Evolutionary conservation across 2,888 invertebrate species (phyloP).

Genomic region (Hydrotaea cyrtoneurina): DNA sequence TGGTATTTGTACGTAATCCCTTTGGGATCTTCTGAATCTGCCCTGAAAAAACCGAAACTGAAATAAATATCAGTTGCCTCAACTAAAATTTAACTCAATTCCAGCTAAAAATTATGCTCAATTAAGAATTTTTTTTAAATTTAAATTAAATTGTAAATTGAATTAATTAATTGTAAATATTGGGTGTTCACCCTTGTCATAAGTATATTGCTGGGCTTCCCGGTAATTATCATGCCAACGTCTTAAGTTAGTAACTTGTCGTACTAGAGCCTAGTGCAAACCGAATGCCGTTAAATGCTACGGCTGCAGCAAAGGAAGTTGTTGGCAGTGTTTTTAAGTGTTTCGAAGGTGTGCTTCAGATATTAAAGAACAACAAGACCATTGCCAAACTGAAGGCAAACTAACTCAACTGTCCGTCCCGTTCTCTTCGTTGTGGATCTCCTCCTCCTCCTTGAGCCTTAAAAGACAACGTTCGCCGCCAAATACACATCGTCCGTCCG

Average conservation of each 20-base stretch:
- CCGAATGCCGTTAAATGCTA: constrained; percentile 47
- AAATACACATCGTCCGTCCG: not conserved
- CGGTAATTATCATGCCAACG: not conserved
- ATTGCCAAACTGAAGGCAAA: constrained; percentile 1
- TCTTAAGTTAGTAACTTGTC: not conserved
- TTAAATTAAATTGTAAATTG: no score
- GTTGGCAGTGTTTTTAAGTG: constrained; percentile 14
- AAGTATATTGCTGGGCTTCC: no score
- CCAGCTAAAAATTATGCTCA: no score
- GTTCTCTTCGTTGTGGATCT: no score
- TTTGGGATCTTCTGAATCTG: no score
- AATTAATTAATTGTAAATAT: no score
- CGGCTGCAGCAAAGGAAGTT: constrained; percentile 47
- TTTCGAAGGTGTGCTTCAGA: constrained; percentile 41
- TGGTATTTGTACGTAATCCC: no score
- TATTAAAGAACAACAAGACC: not conserved
- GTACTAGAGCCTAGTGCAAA: constrained; percentile 28
- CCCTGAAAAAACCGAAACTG: no score
- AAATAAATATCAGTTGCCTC: no score
- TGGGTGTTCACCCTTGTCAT: no score
- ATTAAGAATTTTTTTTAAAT: no score
- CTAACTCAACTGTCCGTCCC: not conserved
- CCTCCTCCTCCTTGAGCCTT: not conserved
- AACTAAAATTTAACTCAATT: no score
- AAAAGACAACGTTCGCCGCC: not conserved